A percentile compares a stretch with the other conserved stretches of the same genome.
Evolutionary conservation across 2,797 vertebrate genomes (phyloP).

Genomic region (Neosilurus hyrtlii): DNA sequence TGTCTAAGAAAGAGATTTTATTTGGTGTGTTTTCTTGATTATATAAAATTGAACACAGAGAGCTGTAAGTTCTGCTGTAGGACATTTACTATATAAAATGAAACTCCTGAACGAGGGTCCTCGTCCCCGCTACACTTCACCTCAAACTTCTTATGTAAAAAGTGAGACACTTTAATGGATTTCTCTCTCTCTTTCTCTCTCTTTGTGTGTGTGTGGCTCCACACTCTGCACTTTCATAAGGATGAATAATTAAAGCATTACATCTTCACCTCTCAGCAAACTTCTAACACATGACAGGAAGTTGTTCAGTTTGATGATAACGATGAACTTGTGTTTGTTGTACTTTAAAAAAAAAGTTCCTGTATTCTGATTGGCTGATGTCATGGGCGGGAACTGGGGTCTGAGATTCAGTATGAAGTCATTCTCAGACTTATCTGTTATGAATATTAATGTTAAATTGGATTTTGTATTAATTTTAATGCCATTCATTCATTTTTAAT

Average conservation of each 20-base stretch:
- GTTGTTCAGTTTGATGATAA: background rate
- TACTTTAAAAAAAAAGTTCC: too few species aligned
- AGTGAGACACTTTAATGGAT: background rate
- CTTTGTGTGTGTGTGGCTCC: background rate
- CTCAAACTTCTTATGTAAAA: background rate
- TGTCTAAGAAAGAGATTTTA: background rate
- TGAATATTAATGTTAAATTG: background rate
- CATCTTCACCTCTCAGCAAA: background rate
- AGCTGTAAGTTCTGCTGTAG: background rate
- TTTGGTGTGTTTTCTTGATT: background rate
- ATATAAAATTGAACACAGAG: background rate
- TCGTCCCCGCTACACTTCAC: background rate
- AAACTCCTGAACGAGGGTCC: background rate
- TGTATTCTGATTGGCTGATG: background rate
- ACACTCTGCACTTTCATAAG: background rate
- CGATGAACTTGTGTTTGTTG: background rate
- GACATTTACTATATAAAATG: background rate
- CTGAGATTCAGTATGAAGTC: background rate
- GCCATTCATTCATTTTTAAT: background rate
- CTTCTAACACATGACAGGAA: background rate
- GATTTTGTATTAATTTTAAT: background rate
- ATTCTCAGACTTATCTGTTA: background rate
- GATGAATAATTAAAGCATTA: background rate
- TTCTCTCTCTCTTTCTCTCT: background rate
- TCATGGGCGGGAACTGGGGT: background rate